Evolutionary conservation across 2,113 vertebrate genomes (phyloP).

Genomic region (Chascanopsetta lugubris): DNA sequence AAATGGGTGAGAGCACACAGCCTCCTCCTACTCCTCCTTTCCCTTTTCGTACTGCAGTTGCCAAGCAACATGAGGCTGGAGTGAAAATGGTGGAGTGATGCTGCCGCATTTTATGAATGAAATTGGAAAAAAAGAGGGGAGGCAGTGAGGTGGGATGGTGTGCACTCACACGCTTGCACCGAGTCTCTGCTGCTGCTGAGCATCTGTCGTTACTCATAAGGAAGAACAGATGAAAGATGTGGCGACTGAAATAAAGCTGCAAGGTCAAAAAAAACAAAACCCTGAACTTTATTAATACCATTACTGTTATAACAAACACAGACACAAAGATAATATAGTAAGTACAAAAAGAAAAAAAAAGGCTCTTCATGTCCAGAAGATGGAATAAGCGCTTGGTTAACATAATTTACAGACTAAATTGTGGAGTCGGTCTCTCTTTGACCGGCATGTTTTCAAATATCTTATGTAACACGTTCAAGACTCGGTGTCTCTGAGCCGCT

Average conservation of each 20-base stretch:
- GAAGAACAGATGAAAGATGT: conserved; percentile 3
- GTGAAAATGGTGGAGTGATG: conserved; percentile 68
- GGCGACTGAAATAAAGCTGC: not conserved
- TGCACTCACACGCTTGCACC: not conserved
- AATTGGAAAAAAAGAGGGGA: conserved; percentile 53
- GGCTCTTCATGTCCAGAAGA: conserved; percentile 19
- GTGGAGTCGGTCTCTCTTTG: not conserved
- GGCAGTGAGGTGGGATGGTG: conserved; percentile 10
- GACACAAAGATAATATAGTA: conserved; percentile 41
- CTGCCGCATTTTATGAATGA: conserved; percentile 81
- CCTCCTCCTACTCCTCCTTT: conserved; percentile 9
- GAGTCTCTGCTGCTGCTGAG: not conserved
- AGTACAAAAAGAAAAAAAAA: conserved; percentile 53
- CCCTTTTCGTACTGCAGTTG: conserved; percentile 63
- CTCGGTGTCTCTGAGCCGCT: not conserved
- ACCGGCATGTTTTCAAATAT: conserved; percentile 1
- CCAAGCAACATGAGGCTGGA: conserved; percentile 71
- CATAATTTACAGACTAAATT: conserved; percentile 59
- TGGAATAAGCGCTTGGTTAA: conserved; percentile 35
- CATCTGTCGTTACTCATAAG: conserved; percentile 1
- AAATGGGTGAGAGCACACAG: conserved; percentile 60
- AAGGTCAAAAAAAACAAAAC: conserved; percentile 45
- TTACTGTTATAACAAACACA: conserved; percentile 37
- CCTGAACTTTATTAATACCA: conserved; percentile 63
- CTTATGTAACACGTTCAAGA: conserved; percentile 3